phyloP scores from a whole-genome alignment of 2,113 vertebrate genomes.

The Oryzias curvinotus region DNA sequence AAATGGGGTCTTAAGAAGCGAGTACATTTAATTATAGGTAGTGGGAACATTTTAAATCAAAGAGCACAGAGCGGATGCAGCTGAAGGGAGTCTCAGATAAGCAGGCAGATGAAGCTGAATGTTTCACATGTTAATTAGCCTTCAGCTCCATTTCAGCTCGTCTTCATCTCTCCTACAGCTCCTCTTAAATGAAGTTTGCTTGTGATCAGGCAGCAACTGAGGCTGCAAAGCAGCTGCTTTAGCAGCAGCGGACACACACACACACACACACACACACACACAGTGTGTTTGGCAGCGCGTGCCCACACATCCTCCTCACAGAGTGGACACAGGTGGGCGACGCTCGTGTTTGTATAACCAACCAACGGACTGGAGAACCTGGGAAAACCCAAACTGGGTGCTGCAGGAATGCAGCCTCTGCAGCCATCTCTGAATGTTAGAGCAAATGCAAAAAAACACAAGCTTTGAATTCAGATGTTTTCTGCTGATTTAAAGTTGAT shows the following conservation, averaged over 20 bases:
- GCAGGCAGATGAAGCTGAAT: slow-evolving; percentile 40
- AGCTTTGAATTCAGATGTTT: too few relatives aligned
- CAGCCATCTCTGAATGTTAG: slow-evolving; percentile 1
- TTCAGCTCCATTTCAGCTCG: slow-evolving; percentile 34
- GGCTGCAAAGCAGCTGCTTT: slow-evolving; percentile 26
- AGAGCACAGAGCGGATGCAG: slow-evolving; percentile 41
- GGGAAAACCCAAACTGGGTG: slow-evolving; percentile 53
- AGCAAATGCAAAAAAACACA: too few relatives aligned
- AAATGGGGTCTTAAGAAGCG: slow-evolving; percentile 57
- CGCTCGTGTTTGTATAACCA: slow-evolving; percentile 56
- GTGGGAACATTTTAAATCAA: slow-evolving; percentile 49
- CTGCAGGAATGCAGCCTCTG: slow-evolving; percentile 27
- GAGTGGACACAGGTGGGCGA: slow-evolving; percentile 57
- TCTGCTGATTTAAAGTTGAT: too few relatives aligned
- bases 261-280: slow-evolving; percentile 6
- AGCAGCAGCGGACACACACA: slow-evolving; percentile 27
- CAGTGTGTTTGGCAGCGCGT: slow-evolving; percentile 31
- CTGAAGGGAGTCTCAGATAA: slow-evolving; percentile 39
- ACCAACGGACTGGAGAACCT: slow-evolving; percentile 40
- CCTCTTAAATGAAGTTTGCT: slow-evolving; percentile 20
- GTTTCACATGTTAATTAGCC: slow-evolving; percentile 63
- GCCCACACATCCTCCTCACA: slow-evolving; percentile 47
- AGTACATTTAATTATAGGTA: slow-evolving; percentile 57
- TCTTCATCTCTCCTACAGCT: slow-evolving; percentile 37
- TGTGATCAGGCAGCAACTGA: slow-evolving; percentile 29